Evolutionary conservation across 1,140 invertebrate species (phyloP).

Genomic region (Bombus superbus): DNA sequence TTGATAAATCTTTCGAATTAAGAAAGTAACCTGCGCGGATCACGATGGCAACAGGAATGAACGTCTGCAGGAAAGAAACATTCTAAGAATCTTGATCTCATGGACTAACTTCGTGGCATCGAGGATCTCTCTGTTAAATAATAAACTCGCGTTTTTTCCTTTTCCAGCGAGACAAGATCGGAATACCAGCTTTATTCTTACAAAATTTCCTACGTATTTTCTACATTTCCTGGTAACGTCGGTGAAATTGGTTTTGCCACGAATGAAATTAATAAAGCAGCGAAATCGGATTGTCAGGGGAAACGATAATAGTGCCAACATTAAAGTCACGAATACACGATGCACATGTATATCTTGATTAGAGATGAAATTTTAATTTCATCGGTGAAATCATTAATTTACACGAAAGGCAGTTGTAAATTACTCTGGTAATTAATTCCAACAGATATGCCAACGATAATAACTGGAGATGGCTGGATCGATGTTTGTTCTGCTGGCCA

Average conservation of each 20-base stretch:
- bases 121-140: background rate
- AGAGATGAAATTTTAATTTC: background rate
- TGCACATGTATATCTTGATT: background rate
- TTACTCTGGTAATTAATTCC: background rate
- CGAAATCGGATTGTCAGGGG: background rate
- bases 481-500: background rate
- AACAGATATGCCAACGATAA: background rate
- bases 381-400: background rate
- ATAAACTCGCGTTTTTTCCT: background rate
- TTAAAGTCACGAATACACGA: background rate
- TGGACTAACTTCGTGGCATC: constrained; percentile 43
- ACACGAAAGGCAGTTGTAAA: background rate
- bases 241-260: background rate
- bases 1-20: background rate
- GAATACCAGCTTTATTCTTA: background rate
- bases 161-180: too few species aligned
- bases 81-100: constrained; percentile 16
- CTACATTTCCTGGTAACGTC: background rate
- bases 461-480: background rate
- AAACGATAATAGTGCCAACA: constrained; percentile 16
- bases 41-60: background rate
- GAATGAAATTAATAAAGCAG: background rate
- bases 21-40: constrained; percentile 23
- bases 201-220: background rate
- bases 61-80: background rate